Evolutionary conservation across 1,140 invertebrate species (phyloP).

Genomic region (Coboldia fuscipes): DNA sequence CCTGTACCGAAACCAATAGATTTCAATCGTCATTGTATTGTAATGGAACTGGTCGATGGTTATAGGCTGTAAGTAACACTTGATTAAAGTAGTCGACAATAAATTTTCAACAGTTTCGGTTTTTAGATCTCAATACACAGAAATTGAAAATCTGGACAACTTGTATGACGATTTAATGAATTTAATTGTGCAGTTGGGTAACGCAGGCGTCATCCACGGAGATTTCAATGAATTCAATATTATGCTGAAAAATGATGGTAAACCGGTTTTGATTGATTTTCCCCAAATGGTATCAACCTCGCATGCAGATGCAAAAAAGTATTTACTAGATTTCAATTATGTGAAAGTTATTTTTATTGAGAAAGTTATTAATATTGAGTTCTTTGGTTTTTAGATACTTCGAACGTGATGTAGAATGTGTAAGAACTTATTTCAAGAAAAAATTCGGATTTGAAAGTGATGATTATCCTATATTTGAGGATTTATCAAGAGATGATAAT

Average conservation of each 20-base stretch:
- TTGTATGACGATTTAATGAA: slow-evolving; percentile 94
- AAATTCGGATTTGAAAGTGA: slow-evolving; percentile 84
- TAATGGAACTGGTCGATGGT: slow-evolving; percentile 83
- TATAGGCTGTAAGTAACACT: slow-evolving; percentile 38
- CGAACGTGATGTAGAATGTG: slow-evolving; percentile 84
- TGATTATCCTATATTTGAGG: slow-evolving; percentile 63
- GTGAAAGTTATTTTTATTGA: background rate
- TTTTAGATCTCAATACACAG: slow-evolving; percentile 57
- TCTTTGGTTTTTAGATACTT: slow-evolving; percentile 48
- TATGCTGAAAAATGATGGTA: slow-evolving; percentile 62
- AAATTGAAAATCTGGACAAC: slow-evolving; percentile 51
- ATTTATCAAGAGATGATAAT: slow-evolving; percentile 62
- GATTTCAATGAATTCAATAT: slow-evolving; percentile 99
- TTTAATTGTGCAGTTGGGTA: slow-evolving; percentile 73
- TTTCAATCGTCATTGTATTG: slow-evolving; percentile 86
- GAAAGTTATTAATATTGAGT: background rate
- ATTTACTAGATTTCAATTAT: slow-evolving; percentile 13
- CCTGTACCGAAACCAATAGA: slow-evolving; percentile 91
- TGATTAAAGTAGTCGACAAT: background rate
- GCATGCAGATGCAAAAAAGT: slow-evolving; percentile 81
- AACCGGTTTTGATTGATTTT: slow-evolving; percentile 90
- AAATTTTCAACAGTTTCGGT: background rate
- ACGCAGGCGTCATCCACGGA: slow-evolving; percentile 92
- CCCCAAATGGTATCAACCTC: slow-evolving; percentile 96
- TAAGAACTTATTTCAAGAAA: slow-evolving; percentile 79